Evolutionary conservation across 37 sponge, comb jelly and placozoan genomes (phyloP), one percentile per base, ranked within the genome.

Genomic region (Crambe crambe): DNA sequence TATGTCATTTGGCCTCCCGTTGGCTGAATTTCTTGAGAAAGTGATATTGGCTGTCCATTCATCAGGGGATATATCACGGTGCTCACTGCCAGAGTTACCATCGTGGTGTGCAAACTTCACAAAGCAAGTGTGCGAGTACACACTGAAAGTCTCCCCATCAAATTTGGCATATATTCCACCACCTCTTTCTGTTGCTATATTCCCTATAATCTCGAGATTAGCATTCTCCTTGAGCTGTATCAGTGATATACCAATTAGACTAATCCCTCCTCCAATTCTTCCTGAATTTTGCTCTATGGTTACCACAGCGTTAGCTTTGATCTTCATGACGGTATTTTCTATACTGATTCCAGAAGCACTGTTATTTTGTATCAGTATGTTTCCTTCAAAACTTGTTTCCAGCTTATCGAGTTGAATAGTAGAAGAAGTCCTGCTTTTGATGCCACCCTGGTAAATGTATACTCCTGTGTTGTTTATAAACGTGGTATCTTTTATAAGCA

Each of bases 81-180:
- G n/a, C n/a, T 59, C 12, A 22, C 26, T 70, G 26, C 42, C 23
- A 10, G 1, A 54, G 74, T 47, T 54, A 17, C 20, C 15, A 34
- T 78, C 42, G n/a, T n/a, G n/a, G n/a, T n/a, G n/a, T 2, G 18
- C 21, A 54, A 80, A 84, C 6, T 70, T 78, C 42, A 90, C 36
- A 57, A 90, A 90, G 60, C 90, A 90, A 23, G 26, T 66, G 18
- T 81, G 40, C 0, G 77, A 58, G 37, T 81, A 90, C 0, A 79
- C 42, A 2, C 70, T 58, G 60, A 84, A 71, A 21, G 42, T 40
- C 10, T 90, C 61, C 23, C 64, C 59, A 56, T 51, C 59, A 5
- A 42, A 39, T 25, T 30, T 30, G 38, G 64, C 27, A 72, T 72
- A 85, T 39, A 85, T 62, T 40, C 78, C 85, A 0, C 85, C 85